Base-by-base conservation (phyloP, 2,797 vertebrate genomes). In the Vipera ursinii region DNA sequence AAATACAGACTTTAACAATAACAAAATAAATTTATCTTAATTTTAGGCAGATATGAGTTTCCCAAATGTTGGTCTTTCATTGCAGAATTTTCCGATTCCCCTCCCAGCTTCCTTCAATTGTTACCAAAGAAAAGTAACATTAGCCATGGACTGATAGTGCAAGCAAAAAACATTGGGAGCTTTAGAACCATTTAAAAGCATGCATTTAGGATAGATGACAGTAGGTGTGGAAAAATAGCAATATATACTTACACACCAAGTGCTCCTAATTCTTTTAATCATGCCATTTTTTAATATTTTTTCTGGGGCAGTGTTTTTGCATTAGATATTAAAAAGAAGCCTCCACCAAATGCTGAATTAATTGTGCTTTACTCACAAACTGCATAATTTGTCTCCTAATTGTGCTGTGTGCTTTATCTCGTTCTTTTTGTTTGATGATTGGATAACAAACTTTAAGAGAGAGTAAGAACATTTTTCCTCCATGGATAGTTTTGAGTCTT, bases 91-190 rank as follows among this genome's bases (percentile, higher is more conserved):
- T 85, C 95, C 94, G 86, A 88, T 91, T 59, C 93, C 51, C 63
- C 51, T 63, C 59, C 94, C 91, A 89, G 88, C 92, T 96, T 97
- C 95, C 96, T 96, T 48, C 95, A 88, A 96, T 96, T 97, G 95
- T 97, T 95, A 28, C 0, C 63, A 2, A 93, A 92, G 73, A 95
- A 94, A 91, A 91, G 88, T 93, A 88, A 91, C 88, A 48, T 90
- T 92, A 90, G 92, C 90, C 89, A 63, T 63, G 28, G 38, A 20
- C 59, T 92, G 28, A 56, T 82, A 82, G 55, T 48, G 87, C 92
- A 92, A 92, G 95, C 22, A 87, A 51, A 51, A 73, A 85, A 82
- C 87, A 38, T 9, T 86, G 44, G 26, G 73, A 6, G 61, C 89
- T 87, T 94, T 73, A 60, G 38, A 91, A 73, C 24, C n/a, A 88